Evolutionary conservation across 2,113 vertebrate species (phyloP), one percentile per base, ranked within the genome.

Genomic region (Arvicanthis niloticus): DNA sequence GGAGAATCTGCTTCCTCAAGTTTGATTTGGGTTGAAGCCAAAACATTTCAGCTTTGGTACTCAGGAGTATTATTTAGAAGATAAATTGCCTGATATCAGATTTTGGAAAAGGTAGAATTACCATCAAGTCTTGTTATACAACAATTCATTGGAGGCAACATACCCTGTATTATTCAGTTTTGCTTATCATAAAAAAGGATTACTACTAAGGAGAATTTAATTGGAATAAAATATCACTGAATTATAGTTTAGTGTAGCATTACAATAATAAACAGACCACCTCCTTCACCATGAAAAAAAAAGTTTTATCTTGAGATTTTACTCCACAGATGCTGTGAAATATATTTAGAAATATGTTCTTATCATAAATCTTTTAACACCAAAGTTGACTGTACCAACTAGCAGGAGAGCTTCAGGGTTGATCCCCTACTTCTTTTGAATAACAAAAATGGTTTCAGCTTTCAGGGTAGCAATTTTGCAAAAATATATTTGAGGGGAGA

Each of bases 1-100:
- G 92, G 98, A 98, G 98, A 98, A 97, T 95, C 96, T 94, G 97
- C 98, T 98, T 98, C 98, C 96, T 97, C 97, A 98, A 98, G 98
- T 99, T 98, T 98, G 97, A 98, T 98, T 98, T 98, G 98, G 98
- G 98, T 88, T 94, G 93, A 97, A 98, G 98, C 98, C 98, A 98
- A 98, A 98, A 98, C 94, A 98, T 98, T 98, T 98, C 98, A 98
- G 98, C 96, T 98, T 98, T 98, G 84, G 97, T 98, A 98, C 98
- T 98, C 98, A 86, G 31, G 98, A 98, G 98, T 98, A 98, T 98
- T 99, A 98, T 98, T 98, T 98, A 98, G 97, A 98, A 98, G 98
- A 98, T 98, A 98, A 99, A 98, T 97, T 98, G 95, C 97, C 98
- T 97, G 97, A 98, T 98, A 99, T 98, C 98, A 98, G 98, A 98